Evolutionary conservation across 2,888 invertebrate species (phyloP).

Genomic region (Helleia helle): DNA sequence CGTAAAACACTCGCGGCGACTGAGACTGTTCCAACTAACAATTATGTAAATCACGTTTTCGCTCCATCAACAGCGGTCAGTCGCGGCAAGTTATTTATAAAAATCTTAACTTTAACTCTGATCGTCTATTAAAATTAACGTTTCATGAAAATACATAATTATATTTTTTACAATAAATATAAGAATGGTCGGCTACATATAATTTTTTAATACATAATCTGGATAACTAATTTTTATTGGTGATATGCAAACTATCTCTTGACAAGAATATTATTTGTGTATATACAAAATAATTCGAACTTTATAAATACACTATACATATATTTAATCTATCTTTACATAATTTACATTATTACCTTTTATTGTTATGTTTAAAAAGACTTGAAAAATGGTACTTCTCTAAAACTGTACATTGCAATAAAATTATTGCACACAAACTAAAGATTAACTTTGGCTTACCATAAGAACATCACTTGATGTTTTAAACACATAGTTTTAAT

Average conservation of each 20-base stretch:
- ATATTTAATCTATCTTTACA: constrained; percentile 52
- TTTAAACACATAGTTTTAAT: constrained; percentile 2
- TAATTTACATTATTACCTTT: constrained; percentile 57
- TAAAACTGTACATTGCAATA: constrained; percentile 68
- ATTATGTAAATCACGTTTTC: constrained; percentile 13
- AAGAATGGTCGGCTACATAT: constrained; percentile 5
- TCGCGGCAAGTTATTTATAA: constrained; percentile 35
- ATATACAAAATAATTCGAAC: constrained; percentile 49
- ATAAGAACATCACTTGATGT: constrained; percentile 44
- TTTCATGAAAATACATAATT: constrained; percentile 36
- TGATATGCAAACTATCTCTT: constrained; percentile 40
- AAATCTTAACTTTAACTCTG: constrained; percentile 35
- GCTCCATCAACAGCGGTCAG: constrained; percentile 22
- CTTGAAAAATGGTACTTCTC: constrained; percentile 43
- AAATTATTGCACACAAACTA: constrained; percentile 68
- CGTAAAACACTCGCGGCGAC: constrained; percentile 25
- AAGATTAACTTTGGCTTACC: constrained; percentile 70
- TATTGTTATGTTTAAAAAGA: constrained; percentile 39
- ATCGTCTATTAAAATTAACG: constrained; percentile 59
- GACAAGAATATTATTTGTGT: constrained; percentile 33
- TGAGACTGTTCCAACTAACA: constrained; percentile 18
- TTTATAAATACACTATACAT: constrained; percentile 53
- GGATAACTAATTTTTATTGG: constrained; percentile 27
- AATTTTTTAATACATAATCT: constrained; percentile 20
- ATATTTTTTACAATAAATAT: constrained; percentile 10